Evolutionary conservation across 1,140 invertebrate species (phyloP), one percentile per base, ranked within the genome.

Genomic region (Drosophila yakuba): DNA sequence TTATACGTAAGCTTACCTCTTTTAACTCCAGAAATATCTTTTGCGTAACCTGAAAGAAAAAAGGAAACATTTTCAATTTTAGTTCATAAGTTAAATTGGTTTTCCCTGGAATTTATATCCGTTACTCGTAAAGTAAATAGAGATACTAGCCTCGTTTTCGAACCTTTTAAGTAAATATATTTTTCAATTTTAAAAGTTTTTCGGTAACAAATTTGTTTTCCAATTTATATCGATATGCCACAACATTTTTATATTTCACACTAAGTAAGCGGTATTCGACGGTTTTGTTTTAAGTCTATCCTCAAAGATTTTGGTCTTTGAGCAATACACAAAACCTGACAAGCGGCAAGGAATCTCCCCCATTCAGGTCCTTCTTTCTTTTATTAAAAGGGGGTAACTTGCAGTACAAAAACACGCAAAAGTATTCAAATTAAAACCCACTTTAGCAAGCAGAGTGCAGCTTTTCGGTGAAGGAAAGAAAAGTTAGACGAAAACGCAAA

Each of bases 1-100:
- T n/a, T 51, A 36, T 12, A n/a, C 8, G 15, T 38, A 14, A 14
- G 45, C 90, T 90, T 79, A 91, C 91, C 91, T 91, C 88, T 91
- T 80, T 91, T 91, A 91, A 91, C 90, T 91, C 90, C 84, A 58
- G 86, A 91, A 86, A 91, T 91, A 66, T 91, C 91, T 91, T 91
- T 91, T 91, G 90, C 91, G 91, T 91, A 91, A 69, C 91, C 91
- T 91, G 79, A 14, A 91, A 91, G 32, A 69, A 78, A 78, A 23
- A 64, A 54, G 12, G 44, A 7, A 67, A 69, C 52, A 72, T 47
- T 4, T 36, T 47, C 1, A 56, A 57, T 39, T 54, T 48, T 15
- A 67, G 61, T 60, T 48, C 41, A 54, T 11, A 73, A 45, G 60
- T 78, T 74, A 78, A 86, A 71, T 62, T 62, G 38, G 35, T 51